phyloP scores from a whole-genome alignment of 2,888 invertebrate species.

The Lasius fuliginosus region DNA sequence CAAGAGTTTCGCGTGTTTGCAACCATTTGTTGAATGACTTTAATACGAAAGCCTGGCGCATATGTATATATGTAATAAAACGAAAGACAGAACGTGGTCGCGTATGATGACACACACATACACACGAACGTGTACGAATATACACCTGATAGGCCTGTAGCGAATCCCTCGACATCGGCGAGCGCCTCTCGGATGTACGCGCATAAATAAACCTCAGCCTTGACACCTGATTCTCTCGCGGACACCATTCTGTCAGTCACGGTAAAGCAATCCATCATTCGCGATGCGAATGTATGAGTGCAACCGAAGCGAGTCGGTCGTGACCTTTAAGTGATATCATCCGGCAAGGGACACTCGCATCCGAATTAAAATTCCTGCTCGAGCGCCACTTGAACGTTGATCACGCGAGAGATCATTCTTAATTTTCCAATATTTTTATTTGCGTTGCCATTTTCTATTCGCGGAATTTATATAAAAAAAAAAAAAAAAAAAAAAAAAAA shows the following conservation, averaged over 20 bases:
- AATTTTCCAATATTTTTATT: background rate
- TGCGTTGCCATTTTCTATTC: background rate
- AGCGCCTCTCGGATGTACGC: constrained; percentile 21
- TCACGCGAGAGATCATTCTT: background rate
- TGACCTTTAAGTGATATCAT: constrained; percentile 17
- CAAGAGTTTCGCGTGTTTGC: background rate
- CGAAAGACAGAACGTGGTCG: background rate
- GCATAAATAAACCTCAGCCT: constrained; percentile 75
- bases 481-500: background rate
- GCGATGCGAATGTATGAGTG: constrained; percentile 5
- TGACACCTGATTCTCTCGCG: constrained; percentile 72
- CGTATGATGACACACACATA: background rate
- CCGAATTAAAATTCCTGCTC: background rate
- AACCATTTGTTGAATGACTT: constrained; percentile 3
- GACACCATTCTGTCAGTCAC: constrained; percentile 63
- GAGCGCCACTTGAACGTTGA: constrained; percentile 1
- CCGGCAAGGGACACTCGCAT: background rate
- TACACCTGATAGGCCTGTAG: background rate
- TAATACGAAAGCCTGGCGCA: background rate
- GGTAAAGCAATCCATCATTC: constrained; percentile 67
- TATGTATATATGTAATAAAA: background rate
- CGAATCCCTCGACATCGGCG: constrained; percentile 12
- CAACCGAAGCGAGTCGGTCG: constrained; percentile 13
- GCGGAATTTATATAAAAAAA: too few species aligned
- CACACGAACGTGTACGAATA: background rate